These are phyloP conservation scores for Drosophila neotestacea DNA, from an alignment of 2,888 invertebrate species.

Conservation along the genomic window DNA sequence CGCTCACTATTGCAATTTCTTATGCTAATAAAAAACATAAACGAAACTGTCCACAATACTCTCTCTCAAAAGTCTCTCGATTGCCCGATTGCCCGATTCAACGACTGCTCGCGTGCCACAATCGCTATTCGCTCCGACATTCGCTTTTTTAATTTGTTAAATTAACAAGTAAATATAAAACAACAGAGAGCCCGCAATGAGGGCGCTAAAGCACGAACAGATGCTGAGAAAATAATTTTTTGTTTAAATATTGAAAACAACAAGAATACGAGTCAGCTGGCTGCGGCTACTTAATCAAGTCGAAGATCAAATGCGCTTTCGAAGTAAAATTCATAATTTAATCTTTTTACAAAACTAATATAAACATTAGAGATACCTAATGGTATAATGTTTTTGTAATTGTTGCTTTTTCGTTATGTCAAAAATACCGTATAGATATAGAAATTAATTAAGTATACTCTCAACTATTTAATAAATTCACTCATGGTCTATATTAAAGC, in stretches of 20 bases:
- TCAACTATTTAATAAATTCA: too few relatives aligned
- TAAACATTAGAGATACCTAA: too few relatives aligned
- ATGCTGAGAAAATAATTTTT: constrained; percentile 22
- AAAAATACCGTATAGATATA: too few relatives aligned
- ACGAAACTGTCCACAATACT: constrained; percentile 30
- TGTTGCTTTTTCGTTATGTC: too few relatives aligned
- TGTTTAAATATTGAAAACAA: constrained; percentile 4
- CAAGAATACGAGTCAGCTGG: not conserved
- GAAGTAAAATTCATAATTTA: too few relatives aligned
- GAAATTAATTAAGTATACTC: too few relatives aligned
- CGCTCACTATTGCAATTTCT: constrained; percentile 50
- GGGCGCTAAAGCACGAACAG: constrained; percentile 2
- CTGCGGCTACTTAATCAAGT: too few relatives aligned
- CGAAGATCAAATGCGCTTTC: constrained; percentile 3
- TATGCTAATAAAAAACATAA: constrained; percentile 68
- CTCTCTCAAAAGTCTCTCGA: constrained; percentile 24
- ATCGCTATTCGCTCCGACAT: constrained; percentile 4
- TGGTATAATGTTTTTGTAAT: too few relatives aligned
- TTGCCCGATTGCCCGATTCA: constrained; percentile 5
- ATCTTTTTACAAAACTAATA: too few relatives aligned
- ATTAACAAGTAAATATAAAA: constrained; percentile 42
- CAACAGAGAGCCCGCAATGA: constrained; percentile 12
- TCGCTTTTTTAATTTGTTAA: constrained; percentile 38
- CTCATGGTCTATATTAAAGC: too few relatives aligned
- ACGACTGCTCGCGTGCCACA: constrained; percentile 18